Evolutionary conservation across 2,797 vertebrate species (phyloP).

Genomic region (Sebastes dallii): DNA sequence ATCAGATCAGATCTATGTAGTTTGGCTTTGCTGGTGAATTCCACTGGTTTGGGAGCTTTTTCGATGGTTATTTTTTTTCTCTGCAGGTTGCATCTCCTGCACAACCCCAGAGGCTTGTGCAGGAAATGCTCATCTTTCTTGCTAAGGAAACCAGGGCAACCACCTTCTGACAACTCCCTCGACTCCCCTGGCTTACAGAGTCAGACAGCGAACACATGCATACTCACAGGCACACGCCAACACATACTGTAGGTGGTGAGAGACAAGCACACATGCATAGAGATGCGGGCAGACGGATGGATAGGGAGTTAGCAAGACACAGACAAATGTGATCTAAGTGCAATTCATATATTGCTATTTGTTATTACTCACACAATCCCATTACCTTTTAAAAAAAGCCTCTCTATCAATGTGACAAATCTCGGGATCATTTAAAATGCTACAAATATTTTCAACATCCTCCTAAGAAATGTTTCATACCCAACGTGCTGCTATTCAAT

Average conservation of each 20-base stretch:
- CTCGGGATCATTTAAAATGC: conserved; percentile 15
- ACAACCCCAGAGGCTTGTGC: conserved; percentile 32
- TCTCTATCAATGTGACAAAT: conserved; percentile 19
- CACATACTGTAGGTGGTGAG: conserved; percentile 50
- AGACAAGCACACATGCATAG: conserved; percentile 15
- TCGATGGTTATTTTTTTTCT: conserved; percentile 27
- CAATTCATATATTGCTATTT: conserved; percentile 27
- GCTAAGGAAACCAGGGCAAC: conserved; percentile 76
- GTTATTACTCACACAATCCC: conserved; percentile 35
- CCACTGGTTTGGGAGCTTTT: not conserved
- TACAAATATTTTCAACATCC: conserved; percentile 6
- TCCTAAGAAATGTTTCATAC: not conserved
- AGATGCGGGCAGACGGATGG: conserved; percentile 13
- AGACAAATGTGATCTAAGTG: conserved; percentile 29
- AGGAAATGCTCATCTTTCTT: conserved; percentile 65
- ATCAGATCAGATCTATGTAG: conserved; percentile 6
- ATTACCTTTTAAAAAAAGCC: conserved; percentile 13
- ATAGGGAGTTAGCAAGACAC: conserved; percentile 1
- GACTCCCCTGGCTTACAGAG: conserved; percentile 66
- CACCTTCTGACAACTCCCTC: conserved; percentile 73
- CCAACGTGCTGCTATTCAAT: conserved; percentile 3
- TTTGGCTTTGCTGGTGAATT: conserved; percentile 15
- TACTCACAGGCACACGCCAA: conserved; percentile 46
- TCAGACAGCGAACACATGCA: conserved; percentile 66
- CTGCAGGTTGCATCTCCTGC: conserved; percentile 42